Percentiles rank a stretch among this genome's conserved stretches.
These are phyloP conservation scores for Cydia fagiglandana DNA, from an alignment of 1,140 invertebrate species.

Conservation along the genomic window DNA sequence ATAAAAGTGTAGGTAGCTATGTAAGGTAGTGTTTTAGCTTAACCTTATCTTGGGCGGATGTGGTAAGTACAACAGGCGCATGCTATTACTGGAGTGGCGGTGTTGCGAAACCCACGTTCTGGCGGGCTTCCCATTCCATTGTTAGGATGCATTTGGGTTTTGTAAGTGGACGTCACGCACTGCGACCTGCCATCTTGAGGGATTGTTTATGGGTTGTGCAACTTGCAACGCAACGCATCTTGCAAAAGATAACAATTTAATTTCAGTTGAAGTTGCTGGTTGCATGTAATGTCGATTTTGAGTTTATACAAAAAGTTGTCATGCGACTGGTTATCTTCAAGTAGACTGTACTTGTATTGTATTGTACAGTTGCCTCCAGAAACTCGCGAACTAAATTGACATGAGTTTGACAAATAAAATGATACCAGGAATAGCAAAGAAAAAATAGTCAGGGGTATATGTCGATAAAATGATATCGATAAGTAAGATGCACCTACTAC, in stretches of 20 bases:
- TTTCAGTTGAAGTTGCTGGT: not conserved
- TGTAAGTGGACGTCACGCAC: conserved; percentile 56
- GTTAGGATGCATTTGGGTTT: conserved; percentile 54
- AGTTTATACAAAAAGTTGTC: not conserved
- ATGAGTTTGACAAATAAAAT: too few relatives aligned
- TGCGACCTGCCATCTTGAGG: conserved; percentile 44
- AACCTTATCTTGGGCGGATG: conserved; percentile 36
- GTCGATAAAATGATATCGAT: too few relatives aligned
- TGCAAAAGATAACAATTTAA: conserved; percentile 23
- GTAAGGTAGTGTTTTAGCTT: conserved; percentile 3
- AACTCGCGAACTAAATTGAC: too few relatives aligned
- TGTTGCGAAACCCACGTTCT: conserved; percentile 54
- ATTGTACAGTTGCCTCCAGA: too few relatives aligned
- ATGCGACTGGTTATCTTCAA: not conserved
- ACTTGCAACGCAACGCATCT: conserved; percentile 31
- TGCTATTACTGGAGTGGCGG: conserved; percentile 18
- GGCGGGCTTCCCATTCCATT: conserved; percentile 60
- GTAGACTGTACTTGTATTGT: too few relatives aligned
- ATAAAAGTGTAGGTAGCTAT: not conserved
- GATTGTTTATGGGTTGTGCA: conserved; percentile 44
- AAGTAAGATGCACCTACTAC: too few relatives aligned
- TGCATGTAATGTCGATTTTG: not conserved
- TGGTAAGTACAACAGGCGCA: conserved; percentile 31
- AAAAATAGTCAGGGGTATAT: too few relatives aligned
- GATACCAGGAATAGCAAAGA: too few relatives aligned